Conservation (phyloP, 2,797 vertebrate genomes). For the Gastrophryne carolinensis region DNA sequence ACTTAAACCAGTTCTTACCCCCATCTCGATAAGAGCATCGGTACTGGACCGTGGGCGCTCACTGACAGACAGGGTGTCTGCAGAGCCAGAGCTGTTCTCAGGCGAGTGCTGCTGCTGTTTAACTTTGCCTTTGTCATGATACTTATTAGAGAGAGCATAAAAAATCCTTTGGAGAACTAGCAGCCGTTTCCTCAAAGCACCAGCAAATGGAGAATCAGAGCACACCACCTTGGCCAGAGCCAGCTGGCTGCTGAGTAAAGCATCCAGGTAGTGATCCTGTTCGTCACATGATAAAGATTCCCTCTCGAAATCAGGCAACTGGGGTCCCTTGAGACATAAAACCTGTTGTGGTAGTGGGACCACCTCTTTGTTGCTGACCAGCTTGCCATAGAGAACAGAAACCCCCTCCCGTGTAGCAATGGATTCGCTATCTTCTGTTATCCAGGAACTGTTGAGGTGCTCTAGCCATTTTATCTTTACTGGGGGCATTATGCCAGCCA, state of each 20-base stretch:
- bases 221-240: constrained; percentile 97
- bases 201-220: constrained; percentile 94
- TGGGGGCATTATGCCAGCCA: constrained; percentile 94
- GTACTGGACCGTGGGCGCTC: constrained; percentile 94
- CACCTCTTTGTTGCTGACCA: constrained; percentile 94
- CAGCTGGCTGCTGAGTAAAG: constrained; percentile 93
- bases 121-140: constrained; percentile 94
- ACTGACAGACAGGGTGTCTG: constrained; percentile 88
- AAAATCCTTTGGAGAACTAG: constrained; percentile 95
- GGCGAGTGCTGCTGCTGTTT: constrained; percentile 95
- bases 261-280: constrained; percentile 97
- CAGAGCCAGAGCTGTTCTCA: constrained; percentile 84
- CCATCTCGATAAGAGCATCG: constrained; percentile 97
- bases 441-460: constrained; percentile 98
- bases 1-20: constrained; percentile 92
- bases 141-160: constrained; percentile 96
- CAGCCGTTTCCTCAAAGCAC: constrained; percentile 88
- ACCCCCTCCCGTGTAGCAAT: constrained; percentile 95
- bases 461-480: constrained; percentile 99
- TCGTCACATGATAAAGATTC: constrained; percentile 96
- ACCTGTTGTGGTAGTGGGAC: constrained; percentile 94
- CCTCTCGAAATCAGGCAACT: constrained; percentile 95
- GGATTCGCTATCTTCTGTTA: constrained; percentile 97
- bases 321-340: constrained; percentile 94
- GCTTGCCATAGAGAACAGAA: constrained; percentile 85